Evolutionary conservation across 2,888 invertebrate species (phyloP).

Genomic region (Epirrita christyi): DNA sequence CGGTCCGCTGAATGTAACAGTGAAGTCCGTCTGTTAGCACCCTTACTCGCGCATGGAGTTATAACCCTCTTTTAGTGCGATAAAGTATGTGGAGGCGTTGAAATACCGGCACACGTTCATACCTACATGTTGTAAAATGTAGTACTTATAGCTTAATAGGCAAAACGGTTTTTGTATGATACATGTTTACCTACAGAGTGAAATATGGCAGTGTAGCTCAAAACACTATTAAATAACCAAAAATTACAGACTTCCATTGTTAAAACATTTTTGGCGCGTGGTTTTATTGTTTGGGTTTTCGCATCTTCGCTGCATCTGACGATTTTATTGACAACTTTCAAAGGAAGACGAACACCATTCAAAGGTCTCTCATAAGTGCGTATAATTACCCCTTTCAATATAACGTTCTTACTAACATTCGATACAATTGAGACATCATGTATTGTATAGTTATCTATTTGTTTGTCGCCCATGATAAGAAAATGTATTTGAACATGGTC

Average conservation of each 20-base stretch:
- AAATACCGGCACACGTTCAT: background rate
- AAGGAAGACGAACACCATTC: background rate
- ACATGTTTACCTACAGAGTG: background rate
- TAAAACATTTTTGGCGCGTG: too few species aligned
- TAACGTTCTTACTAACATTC: too few species aligned
- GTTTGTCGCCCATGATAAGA: conserved; percentile 17
- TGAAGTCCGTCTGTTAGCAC: too few species aligned
- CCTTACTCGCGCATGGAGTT: background rate
- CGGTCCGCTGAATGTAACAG: too few species aligned
- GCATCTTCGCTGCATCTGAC: background rate
- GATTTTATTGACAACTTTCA: background rate
- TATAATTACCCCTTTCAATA: too few species aligned
- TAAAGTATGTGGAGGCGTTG: conserved; percentile 10
- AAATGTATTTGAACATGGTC: conserved; percentile 12
- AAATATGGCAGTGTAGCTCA: background rate
- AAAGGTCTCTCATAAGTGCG: too few species aligned
- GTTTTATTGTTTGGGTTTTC: too few species aligned
- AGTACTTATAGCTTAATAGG: conserved; percentile 3
- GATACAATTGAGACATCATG: too few species aligned
- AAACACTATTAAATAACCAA: background rate
- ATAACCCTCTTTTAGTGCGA: conserved; percentile 8
- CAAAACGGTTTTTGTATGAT: background rate
- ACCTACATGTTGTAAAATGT: conserved; percentile 12
- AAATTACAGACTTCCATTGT: too few species aligned
- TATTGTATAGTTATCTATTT: too few species aligned